A percentile compares a stretch with the other conserved stretches of the same genome.
Conservation (phyloP, 2,113 vertebrate genomes). For the Corydoras maculifer region DNA sequence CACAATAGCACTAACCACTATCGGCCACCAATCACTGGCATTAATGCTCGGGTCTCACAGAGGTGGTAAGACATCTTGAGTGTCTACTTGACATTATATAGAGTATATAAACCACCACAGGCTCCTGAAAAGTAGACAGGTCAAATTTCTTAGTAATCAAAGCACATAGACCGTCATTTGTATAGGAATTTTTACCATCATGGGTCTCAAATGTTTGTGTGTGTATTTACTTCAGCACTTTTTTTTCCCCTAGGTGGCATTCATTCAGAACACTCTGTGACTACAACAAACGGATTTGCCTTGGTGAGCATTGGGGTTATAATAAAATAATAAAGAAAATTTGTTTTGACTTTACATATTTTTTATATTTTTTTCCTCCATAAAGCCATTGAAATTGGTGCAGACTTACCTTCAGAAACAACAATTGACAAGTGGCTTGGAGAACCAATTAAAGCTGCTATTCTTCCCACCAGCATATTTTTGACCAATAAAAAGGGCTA, state of each 20-base stretch:
- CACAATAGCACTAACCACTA: no score
- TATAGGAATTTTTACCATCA: no score
- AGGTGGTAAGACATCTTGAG: no score
- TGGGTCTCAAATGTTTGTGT: no score
- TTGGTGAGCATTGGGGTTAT: slow-evolving; percentile 69
- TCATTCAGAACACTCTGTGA: slow-evolving; percentile 86
- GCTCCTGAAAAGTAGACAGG: no score
- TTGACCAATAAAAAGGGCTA: slow-evolving; percentile 92
- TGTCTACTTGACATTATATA: no score
- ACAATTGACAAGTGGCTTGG: slow-evolving; percentile 89
- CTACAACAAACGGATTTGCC: slow-evolving; percentile 86
- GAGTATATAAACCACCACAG: no score
- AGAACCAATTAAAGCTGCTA: slow-evolving; percentile 86
- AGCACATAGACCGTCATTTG: no score
- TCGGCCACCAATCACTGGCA: no score
- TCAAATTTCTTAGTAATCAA: no score
- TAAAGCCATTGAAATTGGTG: slow-evolving; percentile 78
- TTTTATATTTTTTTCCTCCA: slow-evolving; percentile 6
- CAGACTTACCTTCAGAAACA: slow-evolving; percentile 77
- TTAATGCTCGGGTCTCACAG: no score
- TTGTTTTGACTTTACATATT: not conserved
- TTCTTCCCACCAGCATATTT: slow-evolving; percentile 85
- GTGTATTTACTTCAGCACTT: no score
- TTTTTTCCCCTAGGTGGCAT: slow-evolving; percentile 74
- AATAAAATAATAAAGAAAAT: not conserved